These are phyloP conservation scores for Melanotaenia nigrans DNA, from an alignment of 2,797 vertebrate species.

Conservation along the genomic window DNA sequence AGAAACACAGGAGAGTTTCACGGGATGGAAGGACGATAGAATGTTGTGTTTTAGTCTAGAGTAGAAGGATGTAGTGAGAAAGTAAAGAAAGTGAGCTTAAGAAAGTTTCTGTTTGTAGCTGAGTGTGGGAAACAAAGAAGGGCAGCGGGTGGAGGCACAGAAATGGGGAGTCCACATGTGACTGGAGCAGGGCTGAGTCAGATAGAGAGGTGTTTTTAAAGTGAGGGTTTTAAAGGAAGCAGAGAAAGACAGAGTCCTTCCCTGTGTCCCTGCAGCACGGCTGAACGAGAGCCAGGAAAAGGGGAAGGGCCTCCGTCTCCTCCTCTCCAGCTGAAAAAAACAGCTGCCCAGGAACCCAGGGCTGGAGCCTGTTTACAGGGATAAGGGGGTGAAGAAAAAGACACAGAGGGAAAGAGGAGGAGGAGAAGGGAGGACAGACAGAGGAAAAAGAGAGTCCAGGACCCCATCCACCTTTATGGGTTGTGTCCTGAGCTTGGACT, in stretches of 20 bases:
- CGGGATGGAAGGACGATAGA: constrained; percentile 18
- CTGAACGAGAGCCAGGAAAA: constrained; percentile 79
- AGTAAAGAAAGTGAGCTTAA: constrained; percentile 1
- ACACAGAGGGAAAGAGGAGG: constrained; percentile 32
- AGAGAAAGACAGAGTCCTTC: constrained; percentile 53
- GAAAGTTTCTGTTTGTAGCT: constrained; percentile 28
- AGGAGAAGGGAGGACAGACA: constrained; percentile 44
- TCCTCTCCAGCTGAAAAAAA: constrained; percentile 85
- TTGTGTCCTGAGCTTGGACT: constrained; percentile 82
- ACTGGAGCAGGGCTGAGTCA: constrained; percentile 30
- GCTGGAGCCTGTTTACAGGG: constrained; percentile 47
- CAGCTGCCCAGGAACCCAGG: constrained; percentile 78
- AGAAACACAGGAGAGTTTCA: not conserved
- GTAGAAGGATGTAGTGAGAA: constrained; percentile 10
- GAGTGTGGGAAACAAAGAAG: constrained; percentile 40
- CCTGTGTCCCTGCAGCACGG: constrained; percentile 53
- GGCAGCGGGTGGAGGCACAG: constrained; percentile 18
- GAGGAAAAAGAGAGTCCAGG: constrained; percentile 38
- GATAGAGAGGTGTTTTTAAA: constrained; percentile 65
- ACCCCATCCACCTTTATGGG: constrained; percentile 79
- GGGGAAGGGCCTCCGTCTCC: constrained; percentile 79
- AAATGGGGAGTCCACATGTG: constrained; percentile 43
- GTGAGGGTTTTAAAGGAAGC: constrained; percentile 24
- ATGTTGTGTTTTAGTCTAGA: not conserved
- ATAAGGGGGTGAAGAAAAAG: constrained; percentile 35